phyloP scores from a whole-genome alignment of 2,797 vertebrate species.

The Perodicticus potto region DNA sequence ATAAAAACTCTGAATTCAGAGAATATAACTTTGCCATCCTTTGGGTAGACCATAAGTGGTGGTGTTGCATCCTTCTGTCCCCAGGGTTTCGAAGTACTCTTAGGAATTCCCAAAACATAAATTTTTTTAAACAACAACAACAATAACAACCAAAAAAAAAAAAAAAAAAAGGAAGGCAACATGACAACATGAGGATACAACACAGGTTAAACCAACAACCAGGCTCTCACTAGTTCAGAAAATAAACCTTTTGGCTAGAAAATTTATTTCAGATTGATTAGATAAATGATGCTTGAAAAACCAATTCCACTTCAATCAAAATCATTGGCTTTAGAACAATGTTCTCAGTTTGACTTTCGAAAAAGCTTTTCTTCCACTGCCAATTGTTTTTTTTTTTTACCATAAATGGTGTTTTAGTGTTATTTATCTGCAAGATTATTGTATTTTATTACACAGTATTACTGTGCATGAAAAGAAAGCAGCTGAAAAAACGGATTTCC shows the following conservation, averaged over 20 bases:
- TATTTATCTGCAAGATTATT: neutral
- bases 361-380: neutral
- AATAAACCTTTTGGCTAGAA: neutral
- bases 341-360: constrained; percentile 18
- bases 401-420: neutral
- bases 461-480: neutral
- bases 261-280: constrained; percentile 45
- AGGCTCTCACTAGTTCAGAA: neutral
- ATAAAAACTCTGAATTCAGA: neutral
- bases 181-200: neutral
- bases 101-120: neutral
- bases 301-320: neutral
- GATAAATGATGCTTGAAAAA: constrained; percentile 13
- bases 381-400: neutral
- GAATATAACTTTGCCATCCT: neutral
- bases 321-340: neutral
- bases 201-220: neutral
- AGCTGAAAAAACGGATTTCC: neutral
- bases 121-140: neutral
- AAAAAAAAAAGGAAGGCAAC: neutral
- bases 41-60: neutral
- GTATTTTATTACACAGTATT: neutral
- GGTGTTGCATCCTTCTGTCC: neutral
- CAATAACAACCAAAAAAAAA: no score
- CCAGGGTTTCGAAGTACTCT: neutral